Evolutionary conservation across 1,140 invertebrate species (phyloP), one percentile per base, ranked within the genome.

Genomic region (Reticulitermes speratus): DNA sequence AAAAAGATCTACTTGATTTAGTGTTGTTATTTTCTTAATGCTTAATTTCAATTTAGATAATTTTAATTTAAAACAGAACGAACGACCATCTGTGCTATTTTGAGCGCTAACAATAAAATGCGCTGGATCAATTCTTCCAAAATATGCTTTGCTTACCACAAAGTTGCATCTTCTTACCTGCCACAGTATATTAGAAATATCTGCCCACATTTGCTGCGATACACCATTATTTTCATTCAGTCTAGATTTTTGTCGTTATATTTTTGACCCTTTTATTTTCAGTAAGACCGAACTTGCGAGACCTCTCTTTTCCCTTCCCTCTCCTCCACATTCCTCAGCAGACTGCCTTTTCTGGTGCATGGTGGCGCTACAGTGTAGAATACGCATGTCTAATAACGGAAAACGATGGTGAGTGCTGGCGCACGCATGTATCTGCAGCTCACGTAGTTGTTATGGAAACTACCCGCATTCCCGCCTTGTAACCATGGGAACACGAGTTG

Each of bases 401-500:
- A 84, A 84, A 48, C 83, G 44, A 32, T n/a, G 0, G 69, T 3
- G 30, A 82, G 44, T 25, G 85, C 38, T 32, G 38, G 85, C 25
- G 48, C 44, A 23, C 85, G 85, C 85, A 75, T 75, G 85, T 44
- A 86, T 86, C 85, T 86, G 82, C 83, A 52, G 83, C 69, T 84
- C 52, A 82, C 59, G 55, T 44, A 52, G 91, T 92, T 89, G 90
- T 89, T 89, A 91, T 90, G 90, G 90, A 88, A 89, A 92, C 91
- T 88, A 89, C 45, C 89, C 90, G 89, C 91, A 90, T 91, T 90
- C 90, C 91, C 91, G 91, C 91, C 91, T 91, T 89, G 91, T 89
- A 89, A 90, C 90, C 90, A 92, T 91, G 90, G 90, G 87, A 88
- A 89, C 88, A 44, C 55, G 69, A 84, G 69, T n/a, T 82, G 86